Percentiles rank a stretch among this genome's conserved stretches.
These are phyloP conservation scores for Latheticus oryzae DNA, from an alignment of 2,888 invertebrate genomes.

Conservation along the genomic window DNA sequence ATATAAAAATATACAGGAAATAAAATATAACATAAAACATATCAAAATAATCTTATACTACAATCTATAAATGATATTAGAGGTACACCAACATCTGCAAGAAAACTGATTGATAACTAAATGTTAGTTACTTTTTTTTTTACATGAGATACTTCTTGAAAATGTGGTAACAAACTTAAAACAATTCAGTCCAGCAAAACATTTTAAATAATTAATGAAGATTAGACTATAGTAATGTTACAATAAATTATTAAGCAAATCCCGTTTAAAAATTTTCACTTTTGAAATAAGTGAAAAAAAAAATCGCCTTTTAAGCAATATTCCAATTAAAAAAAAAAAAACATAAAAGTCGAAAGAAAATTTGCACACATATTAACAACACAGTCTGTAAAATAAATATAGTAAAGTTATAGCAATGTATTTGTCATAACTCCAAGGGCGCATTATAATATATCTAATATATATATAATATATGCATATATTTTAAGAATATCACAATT, in stretches of 20 bases:
- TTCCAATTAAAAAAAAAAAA: no score
- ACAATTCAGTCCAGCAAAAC: conserved; percentile 44
- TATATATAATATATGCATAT: no score
- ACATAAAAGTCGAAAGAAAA: conserved; percentile 11
- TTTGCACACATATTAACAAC: conserved; percentile 8
- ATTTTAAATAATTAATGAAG: conserved; percentile 35
- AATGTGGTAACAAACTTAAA: conserved; percentile 44
- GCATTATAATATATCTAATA: conserved; percentile 24
- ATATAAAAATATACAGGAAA: conserved; percentile 41
- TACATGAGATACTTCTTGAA: conserved; percentile 38
- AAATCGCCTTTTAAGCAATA: conserved; percentile 6
- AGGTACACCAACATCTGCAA: conserved; percentile 40
- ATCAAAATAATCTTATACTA: conserved; percentile 42
- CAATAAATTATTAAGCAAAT: conserved; percentile 24
- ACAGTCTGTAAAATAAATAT: conserved; percentile 28
- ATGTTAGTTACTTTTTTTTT: conserved; percentile 29
- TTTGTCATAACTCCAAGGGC: conserved; percentile 34
- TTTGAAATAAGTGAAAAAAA: conserved; percentile 3
- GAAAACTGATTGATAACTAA: conserved; percentile 37
- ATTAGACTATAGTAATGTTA: conserved; percentile 26
- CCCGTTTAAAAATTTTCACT: conserved; percentile 15
- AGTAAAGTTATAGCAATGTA: conserved; percentile 34
- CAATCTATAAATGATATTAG: conserved; percentile 33
- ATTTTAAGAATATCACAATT: conserved; percentile 39
- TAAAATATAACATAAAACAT: conserved; percentile 36